Evolutionary conservation across 2,113 vertebrate species (phyloP), one percentile per base, ranked within the genome.

Genomic region (Hypanus sabinus): DNA sequence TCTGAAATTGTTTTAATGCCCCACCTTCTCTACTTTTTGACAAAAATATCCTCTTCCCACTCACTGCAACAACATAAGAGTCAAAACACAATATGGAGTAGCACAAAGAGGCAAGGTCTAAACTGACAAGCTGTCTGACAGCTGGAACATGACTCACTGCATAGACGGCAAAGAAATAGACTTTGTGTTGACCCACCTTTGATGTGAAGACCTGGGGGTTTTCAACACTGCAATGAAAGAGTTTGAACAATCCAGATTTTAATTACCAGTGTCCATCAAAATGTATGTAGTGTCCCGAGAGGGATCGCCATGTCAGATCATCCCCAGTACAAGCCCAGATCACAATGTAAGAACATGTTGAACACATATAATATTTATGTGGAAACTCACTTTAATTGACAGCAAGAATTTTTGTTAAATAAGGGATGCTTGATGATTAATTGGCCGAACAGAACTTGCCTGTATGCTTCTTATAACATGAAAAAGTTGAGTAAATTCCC

Each of bases 211-310:
- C 30, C 85, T n/a, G 6, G 30, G 60, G 27, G 85, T 27, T 90
- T 90, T 90, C n/a, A 33, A 11, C 30, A n/a, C 30, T 90, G 30
- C 85, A 18, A 90, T 65, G 30, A n/a, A 88, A 62, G 27, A 87
- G 1, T 14, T 11, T 22, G 62, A 38, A 30, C 22, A 20, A 90
- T 46, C 11, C 90, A 38, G 90, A 30, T 46, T 71, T 92, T 92
- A 92, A 71, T 92, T 92, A 71, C 90, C 36, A 14, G 90, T 70
- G 65, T 92, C 90, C 20, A 22, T 92, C 90, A 92, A 71, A 24
- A 68, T 71, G 22, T 30, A 90, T 6, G 30, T n/a, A 90, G 27
- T 24, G 46, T 38, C 8, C 22, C 70, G 33, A 70, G 36, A 92
- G 62, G n/a, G 36, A 88, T 0, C 57, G 11, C 27, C 33, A 10